Conservation (phyloP, 2,888 invertebrate genomes). For the Pharmacophagus antenor region DNA sequence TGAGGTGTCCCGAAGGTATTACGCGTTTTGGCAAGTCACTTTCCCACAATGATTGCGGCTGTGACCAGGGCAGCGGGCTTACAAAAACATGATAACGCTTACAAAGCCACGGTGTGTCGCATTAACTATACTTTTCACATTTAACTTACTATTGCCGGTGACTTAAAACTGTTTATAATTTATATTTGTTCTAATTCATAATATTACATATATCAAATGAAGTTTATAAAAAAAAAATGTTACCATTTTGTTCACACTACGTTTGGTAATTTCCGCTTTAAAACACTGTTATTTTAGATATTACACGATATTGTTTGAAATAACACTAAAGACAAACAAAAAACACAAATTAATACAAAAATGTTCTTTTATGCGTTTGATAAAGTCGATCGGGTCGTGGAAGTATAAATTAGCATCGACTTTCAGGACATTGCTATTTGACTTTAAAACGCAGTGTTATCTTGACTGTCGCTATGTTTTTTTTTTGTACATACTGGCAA, state of each 20-base stretch:
- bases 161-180: neutral
- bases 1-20: conserved; percentile 23
- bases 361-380: conserved; percentile 15
- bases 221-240: no score
- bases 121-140: conserved; percentile 22
- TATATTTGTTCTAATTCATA: no score
- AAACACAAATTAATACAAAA: neutral
- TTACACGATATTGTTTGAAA: no score
- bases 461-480: conserved; percentile 21
- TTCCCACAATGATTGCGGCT: conserved; percentile 50
- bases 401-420: conserved; percentile 37
- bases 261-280: no score
- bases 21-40: conserved; percentile 54
- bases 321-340: no score
- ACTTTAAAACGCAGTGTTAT: conserved; percentile 26
- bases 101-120: conserved; percentile 21
- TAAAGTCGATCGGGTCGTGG: conserved; percentile 28
- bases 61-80: conserved; percentile 37
- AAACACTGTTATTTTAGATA: no score
- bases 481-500: conserved; percentile 29
- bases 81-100: conserved; percentile 39
- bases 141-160: conserved; percentile 1
- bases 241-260: no score
- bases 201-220: no score
- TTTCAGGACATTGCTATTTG: conserved; percentile 31